phyloP scores from a whole-genome alignment of 2,888 invertebrate genomes.

The Metalampra italica region DNA sequence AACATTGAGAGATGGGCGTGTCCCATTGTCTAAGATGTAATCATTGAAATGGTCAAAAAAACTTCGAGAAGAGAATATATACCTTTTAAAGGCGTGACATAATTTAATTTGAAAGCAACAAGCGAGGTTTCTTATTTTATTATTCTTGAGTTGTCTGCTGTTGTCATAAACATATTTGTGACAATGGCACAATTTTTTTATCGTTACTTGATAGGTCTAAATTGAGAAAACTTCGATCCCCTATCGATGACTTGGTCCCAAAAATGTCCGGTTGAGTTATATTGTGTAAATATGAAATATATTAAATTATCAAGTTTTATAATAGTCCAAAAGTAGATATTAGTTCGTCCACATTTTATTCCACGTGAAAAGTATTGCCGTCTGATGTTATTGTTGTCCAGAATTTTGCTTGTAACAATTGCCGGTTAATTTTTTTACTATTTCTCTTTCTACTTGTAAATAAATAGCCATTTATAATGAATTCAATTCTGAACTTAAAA shows the following conservation, averaged over 20 bases:
- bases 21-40: background rate
- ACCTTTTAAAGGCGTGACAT: too few relatives aligned
- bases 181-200: slow-evolving; percentile 20
- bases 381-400: slow-evolving; percentile 68
- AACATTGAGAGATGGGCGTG: too few relatives aligned
- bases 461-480: slow-evolving; percentile 9
- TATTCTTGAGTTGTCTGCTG: slow-evolving; percentile 15
- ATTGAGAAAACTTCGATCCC: slow-evolving; percentile 17
- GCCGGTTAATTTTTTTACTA: slow-evolving; percentile 44
- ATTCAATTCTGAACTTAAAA: slow-evolving; percentile 21
- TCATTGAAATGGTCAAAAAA: background rate
- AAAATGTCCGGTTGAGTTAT: slow-evolving; percentile 50
- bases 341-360: slow-evolving; percentile 74
- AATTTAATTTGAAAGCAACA: slow-evolving; percentile 18
- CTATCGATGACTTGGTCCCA: slow-evolving; percentile 34
- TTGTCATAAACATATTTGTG: slow-evolving; percentile 17
- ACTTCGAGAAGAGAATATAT: background rate
- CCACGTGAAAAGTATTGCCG: slow-evolving; percentile 69
- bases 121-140: slow-evolving; percentile 13
- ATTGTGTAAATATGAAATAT: slow-evolving; percentile 57
- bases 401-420: slow-evolving; percentile 48
- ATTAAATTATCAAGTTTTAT: slow-evolving; percentile 52
- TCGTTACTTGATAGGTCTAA: slow-evolving; percentile 19
- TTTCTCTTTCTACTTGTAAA: slow-evolving; percentile 26
- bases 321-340: slow-evolving; percentile 70